Evolutionary conservation across 53 echinoderm and acorn worm species (phyloP).

Genomic region (Echinarachnius parma): DNA sequence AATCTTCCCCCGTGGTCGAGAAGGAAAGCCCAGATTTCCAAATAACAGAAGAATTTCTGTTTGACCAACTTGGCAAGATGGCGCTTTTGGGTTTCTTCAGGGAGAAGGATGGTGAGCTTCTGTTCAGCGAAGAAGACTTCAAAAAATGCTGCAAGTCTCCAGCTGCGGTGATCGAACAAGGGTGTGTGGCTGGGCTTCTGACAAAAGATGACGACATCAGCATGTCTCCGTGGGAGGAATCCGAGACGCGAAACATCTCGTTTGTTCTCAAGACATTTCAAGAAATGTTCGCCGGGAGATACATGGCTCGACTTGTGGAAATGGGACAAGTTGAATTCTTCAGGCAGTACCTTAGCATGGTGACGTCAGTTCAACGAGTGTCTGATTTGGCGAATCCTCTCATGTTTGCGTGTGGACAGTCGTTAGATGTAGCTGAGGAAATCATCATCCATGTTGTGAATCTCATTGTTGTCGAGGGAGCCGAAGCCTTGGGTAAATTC

Average conservation of each 20-base stretch:
- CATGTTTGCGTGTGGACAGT: conserved; percentile 53
- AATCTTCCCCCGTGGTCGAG: background rate
- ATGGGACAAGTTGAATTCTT: conserved; percentile 15
- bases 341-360: conserved; percentile 30
- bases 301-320: conserved; percentile 47
- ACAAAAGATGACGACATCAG: conserved; percentile 50
- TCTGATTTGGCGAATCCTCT: conserved; percentile 46
- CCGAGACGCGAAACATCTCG: conserved; percentile 35
- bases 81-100: conserved; percentile 53
- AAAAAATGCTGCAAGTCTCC: conserved; percentile 20
- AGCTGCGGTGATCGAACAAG: conserved; percentile 52
- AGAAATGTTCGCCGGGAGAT: conserved; percentile 64
- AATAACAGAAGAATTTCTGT: conserved; percentile 34
- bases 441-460: conserved; percentile 45
- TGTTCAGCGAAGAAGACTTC: conserved; percentile 62
- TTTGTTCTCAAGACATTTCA: conserved; percentile 66
- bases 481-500: conserved; percentile 28
- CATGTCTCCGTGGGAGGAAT: conserved; percentile 36
- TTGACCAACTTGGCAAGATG: conserved; percentile 59
- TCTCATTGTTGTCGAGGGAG: conserved; percentile 24
- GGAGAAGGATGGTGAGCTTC: conserved; percentile 40
- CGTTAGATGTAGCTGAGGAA: conserved; percentile 27
- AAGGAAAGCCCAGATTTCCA: background rate
- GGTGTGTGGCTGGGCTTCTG: conserved; percentile 44
- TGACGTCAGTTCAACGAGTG: conserved; percentile 38